Evolutionary conservation across 2,797 vertebrate genomes (phyloP).

Genomic region (Astyanax mexicanus): DNA sequence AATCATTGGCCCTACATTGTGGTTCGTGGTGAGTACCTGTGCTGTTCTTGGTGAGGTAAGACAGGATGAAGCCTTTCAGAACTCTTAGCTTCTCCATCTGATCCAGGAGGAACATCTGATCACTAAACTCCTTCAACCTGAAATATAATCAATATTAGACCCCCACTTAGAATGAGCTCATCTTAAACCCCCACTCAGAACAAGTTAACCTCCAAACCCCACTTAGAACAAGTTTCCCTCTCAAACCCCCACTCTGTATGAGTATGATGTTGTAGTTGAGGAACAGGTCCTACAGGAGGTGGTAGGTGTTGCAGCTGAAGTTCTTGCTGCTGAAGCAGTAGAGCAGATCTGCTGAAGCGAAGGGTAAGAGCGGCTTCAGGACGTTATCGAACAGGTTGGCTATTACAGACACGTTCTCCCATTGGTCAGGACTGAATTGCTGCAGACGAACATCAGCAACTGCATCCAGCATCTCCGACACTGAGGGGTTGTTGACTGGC

Average conservation of each 20-base stretch:
- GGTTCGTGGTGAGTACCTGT: conserved; percentile 32
- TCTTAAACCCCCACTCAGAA: too few relatives aligned
- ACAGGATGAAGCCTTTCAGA: conserved; percentile 31
- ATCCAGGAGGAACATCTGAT: conserved; percentile 8
- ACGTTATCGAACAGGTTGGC: neutral
- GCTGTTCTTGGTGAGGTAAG: conserved; percentile 41
- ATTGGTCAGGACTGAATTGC: conserved; percentile 3
- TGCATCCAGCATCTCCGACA: conserved; percentile 43
- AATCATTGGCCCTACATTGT: too few relatives aligned
- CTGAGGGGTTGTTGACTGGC: neutral
- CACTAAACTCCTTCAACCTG: conserved; percentile 32
- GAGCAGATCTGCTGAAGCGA: conserved; percentile 19
- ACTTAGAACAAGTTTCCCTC: too few relatives aligned
- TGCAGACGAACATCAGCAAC: conserved; percentile 39
- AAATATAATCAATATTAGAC: neutral
- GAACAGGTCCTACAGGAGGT: conserved; percentile 49
- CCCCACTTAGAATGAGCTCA: too few relatives aligned
- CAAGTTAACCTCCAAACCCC: too few relatives aligned
- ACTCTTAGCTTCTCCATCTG: neutral
- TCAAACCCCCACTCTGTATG: too few relatives aligned
- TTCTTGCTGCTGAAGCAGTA: conserved; percentile 46
- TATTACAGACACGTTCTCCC: conserved; percentile 23
- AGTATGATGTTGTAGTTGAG: too few relatives aligned
- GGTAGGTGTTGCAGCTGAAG: conserved; percentile 51
- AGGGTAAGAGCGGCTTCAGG: conserved; percentile 34